Conservation (phyloP, 2,113 vertebrate genomes). For the Cettia cetti region DNA sequence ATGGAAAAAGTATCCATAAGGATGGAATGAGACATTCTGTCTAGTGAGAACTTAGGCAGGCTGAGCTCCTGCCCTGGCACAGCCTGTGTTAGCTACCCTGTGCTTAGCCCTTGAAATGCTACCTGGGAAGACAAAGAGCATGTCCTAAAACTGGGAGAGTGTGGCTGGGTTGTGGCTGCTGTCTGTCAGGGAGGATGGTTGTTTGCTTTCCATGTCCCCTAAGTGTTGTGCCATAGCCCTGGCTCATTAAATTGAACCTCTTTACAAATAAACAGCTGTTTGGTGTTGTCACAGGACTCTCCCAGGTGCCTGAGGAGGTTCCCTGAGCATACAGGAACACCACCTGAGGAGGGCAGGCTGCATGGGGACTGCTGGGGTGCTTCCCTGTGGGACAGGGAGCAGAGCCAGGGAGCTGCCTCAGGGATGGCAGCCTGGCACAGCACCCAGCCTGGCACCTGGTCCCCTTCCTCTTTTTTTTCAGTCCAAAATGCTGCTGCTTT, state of each 20-base stretch:
- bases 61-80: not conserved
- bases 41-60: not conserved
- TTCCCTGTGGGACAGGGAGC: not conserved
- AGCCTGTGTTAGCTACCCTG: not conserved
- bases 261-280: not conserved
- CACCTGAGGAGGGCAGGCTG: not conserved
- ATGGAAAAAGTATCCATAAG: not conserved
- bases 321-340: not conserved
- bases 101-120: not conserved
- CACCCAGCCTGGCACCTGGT: not conserved
- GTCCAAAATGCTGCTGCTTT: not conserved
- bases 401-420: not conserved
- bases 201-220: not conserved
- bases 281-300: not conserved
- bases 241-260: not conserved
- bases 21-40: not conserved
- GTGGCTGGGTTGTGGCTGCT: not conserved
- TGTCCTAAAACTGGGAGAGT: not conserved
- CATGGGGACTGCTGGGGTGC: not conserved
- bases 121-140: not conserved
- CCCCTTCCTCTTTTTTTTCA: not conserved
- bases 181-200: not conserved
- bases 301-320: not conserved
- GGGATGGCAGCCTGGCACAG: not conserved
- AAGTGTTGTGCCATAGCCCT: not conserved